Conservation (phyloP, 2,113 vertebrate genomes). For the Castor canadensis region DNA sequence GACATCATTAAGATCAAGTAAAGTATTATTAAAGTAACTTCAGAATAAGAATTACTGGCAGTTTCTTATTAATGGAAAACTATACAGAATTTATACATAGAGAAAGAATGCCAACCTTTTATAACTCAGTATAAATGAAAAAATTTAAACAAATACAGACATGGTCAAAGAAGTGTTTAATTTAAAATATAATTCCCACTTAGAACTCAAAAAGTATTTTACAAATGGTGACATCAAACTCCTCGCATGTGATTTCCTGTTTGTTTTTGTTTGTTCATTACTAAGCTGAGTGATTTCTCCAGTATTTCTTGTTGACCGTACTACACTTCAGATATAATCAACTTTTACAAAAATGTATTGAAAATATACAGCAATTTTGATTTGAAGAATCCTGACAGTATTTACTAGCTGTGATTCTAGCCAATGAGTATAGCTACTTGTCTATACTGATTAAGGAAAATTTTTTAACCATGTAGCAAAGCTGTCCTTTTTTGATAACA, state of each 20-base stretch:
- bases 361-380: not conserved
- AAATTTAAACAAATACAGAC: not conserved
- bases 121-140: not conserved
- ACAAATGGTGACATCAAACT: not conserved
- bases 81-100: not conserved
- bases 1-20: not conserved
- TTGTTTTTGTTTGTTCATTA: not conserved
- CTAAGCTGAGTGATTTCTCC: not conserved
- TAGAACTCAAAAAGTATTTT: not conserved
- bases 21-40: not conserved
- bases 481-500: not conserved
- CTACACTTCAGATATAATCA: not conserved
- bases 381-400: not conserved
- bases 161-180: not conserved
- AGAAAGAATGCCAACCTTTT: constrained; percentile 2
- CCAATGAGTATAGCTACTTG: not conserved
- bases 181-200: not conserved
- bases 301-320: not conserved
- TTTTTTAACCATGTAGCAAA: not conserved
- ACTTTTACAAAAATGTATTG: not conserved
- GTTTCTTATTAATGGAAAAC: not conserved
- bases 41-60: not conserved
- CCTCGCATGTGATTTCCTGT: not conserved
- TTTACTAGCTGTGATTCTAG: not conserved
- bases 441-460: not conserved